Evolutionary conservation across 2,797 vertebrate species (phyloP), one percentile per base, ranked within the genome.

Genomic region (Scarus forsteni): DNA sequence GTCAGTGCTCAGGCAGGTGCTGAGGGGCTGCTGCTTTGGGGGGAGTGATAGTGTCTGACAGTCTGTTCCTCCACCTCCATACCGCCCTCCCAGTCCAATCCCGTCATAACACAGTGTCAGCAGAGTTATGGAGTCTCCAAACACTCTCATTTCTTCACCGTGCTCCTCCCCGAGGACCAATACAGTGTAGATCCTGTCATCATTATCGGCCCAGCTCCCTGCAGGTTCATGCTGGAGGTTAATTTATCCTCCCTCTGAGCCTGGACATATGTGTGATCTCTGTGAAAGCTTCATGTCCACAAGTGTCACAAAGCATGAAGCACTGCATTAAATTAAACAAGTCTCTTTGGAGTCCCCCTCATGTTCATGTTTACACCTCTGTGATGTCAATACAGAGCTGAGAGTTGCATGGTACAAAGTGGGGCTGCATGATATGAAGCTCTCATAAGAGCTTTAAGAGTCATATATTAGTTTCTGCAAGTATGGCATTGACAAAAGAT

Each of bases 21-120:
- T 83, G 73, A 88, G 83, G 83, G 80, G 75, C 81, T 61, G 81
- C 77, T 82, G 61, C 81, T 75, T 68, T 73, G 61, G 71, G 76
- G 68, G 79, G 79, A 84, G 70, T 80, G 86, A 92, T 92, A 85
- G 77, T 81, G 89, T 93, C 90, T 91, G 90, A 90, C 89, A 92
- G 67, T 83, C 75, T 84, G 85, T 77, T 87, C 90, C 86, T 90
- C 84, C 85, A 72, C 60, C 64, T 77, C 70, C 50, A 69, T 36
- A 34, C 68, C 57, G 56, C 49, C 43, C 81, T 74, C 55, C 71
- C 67, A n/a, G 27, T 65, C 36, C 11, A 61, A 72, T 66, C 59
- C 39, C 50, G 49, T 62, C 8, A 67, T 66, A 65, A 56, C 64
- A 68, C 58, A 88, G 78, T 80, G 85, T 89, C 83, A 84, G 68